Percentiles rank a stretch among this genome's conserved stretches.
These are phyloP conservation scores for Brachionus rotundiformis DNA, from an alignment of 1,140 invertebrate species.

Conservation along the genomic window DNA sequence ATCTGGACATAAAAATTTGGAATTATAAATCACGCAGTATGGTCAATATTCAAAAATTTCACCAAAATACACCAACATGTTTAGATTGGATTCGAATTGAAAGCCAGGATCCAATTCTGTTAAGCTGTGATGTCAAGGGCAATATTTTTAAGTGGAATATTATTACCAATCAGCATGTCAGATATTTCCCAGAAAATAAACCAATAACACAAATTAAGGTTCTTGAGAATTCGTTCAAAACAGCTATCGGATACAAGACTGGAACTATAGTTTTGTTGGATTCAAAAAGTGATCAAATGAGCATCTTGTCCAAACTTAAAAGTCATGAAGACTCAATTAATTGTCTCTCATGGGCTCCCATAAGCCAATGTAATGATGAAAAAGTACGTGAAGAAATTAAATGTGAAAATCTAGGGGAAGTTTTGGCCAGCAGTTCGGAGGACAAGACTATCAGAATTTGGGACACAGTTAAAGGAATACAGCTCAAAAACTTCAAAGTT, in stretches of 20 bases:
- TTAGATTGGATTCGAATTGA: conserved; percentile 9
- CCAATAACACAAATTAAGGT: conserved; percentile 45
- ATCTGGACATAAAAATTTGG: conserved; percentile 46
- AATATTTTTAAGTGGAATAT: conserved; percentile 49
- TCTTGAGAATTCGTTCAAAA: neutral
- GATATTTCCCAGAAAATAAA: conserved; percentile 50
- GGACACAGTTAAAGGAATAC: neutral
- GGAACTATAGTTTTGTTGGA: conserved; percentile 38
- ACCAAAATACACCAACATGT: conserved; percentile 37
- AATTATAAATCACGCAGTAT: neutral
- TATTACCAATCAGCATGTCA: neutral
- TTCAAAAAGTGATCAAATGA: conserved; percentile 3
- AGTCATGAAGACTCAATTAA: conserved; percentile 48
- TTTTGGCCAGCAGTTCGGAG: conserved; percentile 20
- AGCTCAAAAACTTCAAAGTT: conserved; percentile 19
- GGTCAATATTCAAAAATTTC: conserved; percentile 10
- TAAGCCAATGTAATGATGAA: neutral
- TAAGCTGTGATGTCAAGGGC: conserved; percentile 44
- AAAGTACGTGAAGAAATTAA: neutral
- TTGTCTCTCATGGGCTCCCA: conserved; percentile 21
- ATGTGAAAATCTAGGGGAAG: neutral
- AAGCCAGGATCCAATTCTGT: neutral
- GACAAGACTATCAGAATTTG: conserved; percentile 48
- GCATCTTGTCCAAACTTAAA: conserved; percentile 9
- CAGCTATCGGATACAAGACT: conserved; percentile 28